A percentile compares a stretch with the other conserved stretches of the same genome.
phyloP scores from a whole-genome alignment of 1,140 invertebrate genomes.

The Nasonia giraulti region DNA sequence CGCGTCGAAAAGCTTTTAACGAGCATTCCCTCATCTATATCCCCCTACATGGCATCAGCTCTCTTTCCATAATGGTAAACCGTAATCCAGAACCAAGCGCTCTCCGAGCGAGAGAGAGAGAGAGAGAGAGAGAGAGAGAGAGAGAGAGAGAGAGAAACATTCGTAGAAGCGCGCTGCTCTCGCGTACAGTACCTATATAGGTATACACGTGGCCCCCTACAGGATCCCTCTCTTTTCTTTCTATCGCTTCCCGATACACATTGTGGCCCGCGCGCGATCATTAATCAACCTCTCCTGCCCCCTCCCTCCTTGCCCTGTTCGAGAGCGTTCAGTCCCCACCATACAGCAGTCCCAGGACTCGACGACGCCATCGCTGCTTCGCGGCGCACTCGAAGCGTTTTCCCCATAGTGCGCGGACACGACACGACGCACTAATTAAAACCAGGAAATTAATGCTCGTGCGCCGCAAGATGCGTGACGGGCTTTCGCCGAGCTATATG shows the following conservation, averaged over 20 bases:
- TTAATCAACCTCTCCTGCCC: conserved; percentile 72
- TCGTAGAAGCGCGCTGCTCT: conserved; percentile 24
- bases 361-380: conserved; percentile 27
- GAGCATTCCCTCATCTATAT: not conserved
- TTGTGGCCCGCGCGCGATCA: conserved; percentile 59
- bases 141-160: conserved; percentile 1
- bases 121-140: conserved; percentile 1
- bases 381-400: not conserved
- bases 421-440: conserved; percentile 71
- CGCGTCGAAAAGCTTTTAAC: conserved; percentile 38
- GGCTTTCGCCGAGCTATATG: not conserved
- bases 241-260: conserved; percentile 29
- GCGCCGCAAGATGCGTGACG: conserved; percentile 43
- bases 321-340: not conserved
- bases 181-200: conserved; percentile 30
- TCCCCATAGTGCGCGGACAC: conserved; percentile 59
- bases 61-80: conserved; percentile 36
- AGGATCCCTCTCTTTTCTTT: conserved; percentile 61
- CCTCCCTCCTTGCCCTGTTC: not conserved
- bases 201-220: conserved; percentile 57
- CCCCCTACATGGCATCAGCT: conserved; percentile 20
- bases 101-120: not conserved
- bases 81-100: not conserved
- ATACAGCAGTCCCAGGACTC: not conserved
- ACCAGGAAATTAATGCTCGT: conserved; percentile 73